phyloP scores from a whole-genome alignment of 1,140 invertebrate species.

The Drosophila rufa region DNA sequence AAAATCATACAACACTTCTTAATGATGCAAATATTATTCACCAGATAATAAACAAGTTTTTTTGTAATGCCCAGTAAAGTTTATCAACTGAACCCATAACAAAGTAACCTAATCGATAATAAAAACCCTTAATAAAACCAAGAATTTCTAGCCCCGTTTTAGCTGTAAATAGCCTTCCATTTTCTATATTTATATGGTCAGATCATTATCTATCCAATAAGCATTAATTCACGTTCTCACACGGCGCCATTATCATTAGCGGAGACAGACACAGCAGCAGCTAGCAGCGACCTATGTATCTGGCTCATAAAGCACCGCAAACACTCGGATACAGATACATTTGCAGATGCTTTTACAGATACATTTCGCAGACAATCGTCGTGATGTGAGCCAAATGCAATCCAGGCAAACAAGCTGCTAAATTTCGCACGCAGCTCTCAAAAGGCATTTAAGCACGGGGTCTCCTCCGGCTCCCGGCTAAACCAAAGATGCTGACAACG shows the following conservation, averaged over 20 bases:
- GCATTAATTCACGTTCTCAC: constrained; percentile 39
- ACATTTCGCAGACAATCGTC: constrained; percentile 33
- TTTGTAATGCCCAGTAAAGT: too few relatives aligned
- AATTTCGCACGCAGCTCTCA: constrained; percentile 76
- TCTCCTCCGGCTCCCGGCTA: constrained; percentile 13
- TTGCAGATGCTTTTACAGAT: constrained; percentile 20
- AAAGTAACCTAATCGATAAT: not conserved
- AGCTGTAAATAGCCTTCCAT: constrained; percentile 1
- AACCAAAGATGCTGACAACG: constrained; percentile 41
- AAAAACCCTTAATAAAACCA: not conserved
- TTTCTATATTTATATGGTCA: constrained; percentile 15
- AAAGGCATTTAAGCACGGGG: constrained; percentile 66
- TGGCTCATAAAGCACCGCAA: constrained; percentile 32
- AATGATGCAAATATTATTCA: too few relatives aligned
- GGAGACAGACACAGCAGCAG: not conserved
- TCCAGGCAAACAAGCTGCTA: constrained; percentile 73
- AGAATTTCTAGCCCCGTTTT: not conserved
- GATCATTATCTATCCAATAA: constrained; percentile 42
- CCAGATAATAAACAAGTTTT: too few relatives aligned
- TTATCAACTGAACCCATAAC: not conserved
- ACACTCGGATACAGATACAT: constrained; percentile 25
- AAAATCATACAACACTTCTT: too few relatives aligned
- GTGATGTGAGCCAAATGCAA: constrained; percentile 45
- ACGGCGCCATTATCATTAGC: constrained; percentile 38
- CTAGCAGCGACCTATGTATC: constrained; percentile 7